Conservation (phyloP, 1,140 invertebrate genomes). For the Drosophila pachea region DNA sequence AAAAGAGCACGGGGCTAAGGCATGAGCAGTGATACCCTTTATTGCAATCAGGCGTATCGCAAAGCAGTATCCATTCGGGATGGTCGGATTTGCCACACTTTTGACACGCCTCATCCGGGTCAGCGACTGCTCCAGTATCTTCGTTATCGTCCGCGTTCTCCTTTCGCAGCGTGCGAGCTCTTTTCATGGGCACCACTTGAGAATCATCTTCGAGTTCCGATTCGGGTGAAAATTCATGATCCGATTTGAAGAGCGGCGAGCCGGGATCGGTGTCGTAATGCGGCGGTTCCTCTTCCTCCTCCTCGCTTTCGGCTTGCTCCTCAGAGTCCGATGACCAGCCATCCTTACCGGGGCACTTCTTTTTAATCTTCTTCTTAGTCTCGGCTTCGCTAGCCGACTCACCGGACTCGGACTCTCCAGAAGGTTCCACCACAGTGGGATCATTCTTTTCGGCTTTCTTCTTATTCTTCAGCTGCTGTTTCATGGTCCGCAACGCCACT, state of each 20-base stretch:
- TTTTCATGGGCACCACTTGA: conserved; percentile 82
- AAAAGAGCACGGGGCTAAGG: conserved; percentile 91
- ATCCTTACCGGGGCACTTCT: conserved; percentile 83
- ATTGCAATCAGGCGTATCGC: conserved; percentile 91
- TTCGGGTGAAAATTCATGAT: conserved; percentile 94
- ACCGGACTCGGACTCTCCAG: conserved; percentile 78
- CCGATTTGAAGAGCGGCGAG: conserved; percentile 87
- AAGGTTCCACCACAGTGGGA: conserved; percentile 77
- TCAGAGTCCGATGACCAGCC: conserved; percentile 85
- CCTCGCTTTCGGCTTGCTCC: conserved; percentile 81
- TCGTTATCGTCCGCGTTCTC: conserved; percentile 79
- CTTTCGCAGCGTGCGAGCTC: conserved; percentile 85
- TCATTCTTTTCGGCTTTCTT: conserved; percentile 79
- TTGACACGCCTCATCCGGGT: conserved; percentile 86
- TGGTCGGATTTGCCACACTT: conserved; percentile 94
- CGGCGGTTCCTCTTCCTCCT: conserved; percentile 81
- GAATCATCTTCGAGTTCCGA: conserved; percentile 83
- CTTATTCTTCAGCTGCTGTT: conserved; percentile 83
- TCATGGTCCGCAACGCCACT: conserved; percentile 82
- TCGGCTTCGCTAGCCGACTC: conserved; percentile 79
- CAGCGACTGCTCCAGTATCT: conserved; percentile 80
- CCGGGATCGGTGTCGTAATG: conserved; percentile 82
- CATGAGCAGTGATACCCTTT: conserved; percentile 97
- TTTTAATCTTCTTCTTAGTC: conserved; percentile 80
- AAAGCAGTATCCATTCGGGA: conserved; percentile 97